Evolutionary conservation across 2,888 invertebrate genomes (phyloP).

Genomic region (Tortricodes alternella): DNA sequence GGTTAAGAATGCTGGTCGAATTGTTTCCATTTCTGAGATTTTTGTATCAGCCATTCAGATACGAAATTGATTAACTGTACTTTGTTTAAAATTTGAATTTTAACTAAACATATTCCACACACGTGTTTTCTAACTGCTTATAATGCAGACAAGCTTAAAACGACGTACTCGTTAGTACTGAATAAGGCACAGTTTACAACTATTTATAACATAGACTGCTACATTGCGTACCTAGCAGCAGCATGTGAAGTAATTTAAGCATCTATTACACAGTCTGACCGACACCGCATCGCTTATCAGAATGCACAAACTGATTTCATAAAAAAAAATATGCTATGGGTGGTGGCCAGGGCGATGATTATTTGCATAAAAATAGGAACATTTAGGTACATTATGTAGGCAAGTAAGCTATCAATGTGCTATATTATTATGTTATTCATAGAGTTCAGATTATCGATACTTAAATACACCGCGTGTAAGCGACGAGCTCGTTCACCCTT

Average conservation of each 20-base stretch:
- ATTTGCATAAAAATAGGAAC: too few species aligned
- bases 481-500: too few species aligned
- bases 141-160: neutral
- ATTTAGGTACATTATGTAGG: too few species aligned
- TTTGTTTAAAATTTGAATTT: neutral
- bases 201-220: neutral
- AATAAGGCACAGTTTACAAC: neutral
- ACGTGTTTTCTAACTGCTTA: neutral
- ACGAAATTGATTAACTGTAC: neutral
- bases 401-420: too few species aligned
- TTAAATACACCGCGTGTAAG: too few species aligned
- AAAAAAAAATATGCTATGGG: slow-evolving; percentile 1
- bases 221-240: too few species aligned
- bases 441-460: too few species aligned
- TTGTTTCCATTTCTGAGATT: too few species aligned
- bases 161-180: neutral
- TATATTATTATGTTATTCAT: too few species aligned
- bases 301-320: neutral
- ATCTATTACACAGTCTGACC: neutral
- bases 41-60: too few species aligned
- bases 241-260: too few species aligned
- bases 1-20: too few species aligned
- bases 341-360: neutral
- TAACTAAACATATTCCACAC: neutral
- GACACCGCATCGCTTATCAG: neutral